phyloP scores from a whole-genome alignment of 2,113 vertebrate genomes.

The Eretmochelys imbricata region DNA sequence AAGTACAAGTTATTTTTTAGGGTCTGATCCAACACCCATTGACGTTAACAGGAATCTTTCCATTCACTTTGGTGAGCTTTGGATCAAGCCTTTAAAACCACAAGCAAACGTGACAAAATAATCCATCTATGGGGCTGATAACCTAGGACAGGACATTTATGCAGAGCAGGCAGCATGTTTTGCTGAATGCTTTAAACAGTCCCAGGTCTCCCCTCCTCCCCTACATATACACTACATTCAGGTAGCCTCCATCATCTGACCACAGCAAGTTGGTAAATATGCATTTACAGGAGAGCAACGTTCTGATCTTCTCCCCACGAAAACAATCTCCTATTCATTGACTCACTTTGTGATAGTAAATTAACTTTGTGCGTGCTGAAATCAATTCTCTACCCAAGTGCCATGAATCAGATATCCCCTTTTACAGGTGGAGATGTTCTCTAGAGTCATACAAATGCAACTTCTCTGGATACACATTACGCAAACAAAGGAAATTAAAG shows the following conservation, averaged over 20 bases:
- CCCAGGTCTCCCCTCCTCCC: accelerated
- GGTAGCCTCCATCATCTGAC: not conserved
- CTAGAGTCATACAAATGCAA: not conserved
- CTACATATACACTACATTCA: not conserved
- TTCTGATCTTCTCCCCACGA: not conserved
- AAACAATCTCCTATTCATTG: accelerated
- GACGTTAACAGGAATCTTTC: not conserved
- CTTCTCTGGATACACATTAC: not conserved
- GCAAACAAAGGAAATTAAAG: too few species aligned
- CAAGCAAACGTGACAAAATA: not conserved
- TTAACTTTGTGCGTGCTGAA: not conserved
- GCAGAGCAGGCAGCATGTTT: not conserved
- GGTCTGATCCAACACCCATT: not conserved
- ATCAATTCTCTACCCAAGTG: not conserved
- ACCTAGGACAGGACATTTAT: not conserved
- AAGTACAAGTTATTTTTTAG: not conserved
- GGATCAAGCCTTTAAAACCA: not conserved
- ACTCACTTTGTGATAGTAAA: not conserved
- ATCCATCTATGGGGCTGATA: not conserved
- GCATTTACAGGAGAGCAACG: not conserved
- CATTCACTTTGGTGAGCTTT: not conserved
- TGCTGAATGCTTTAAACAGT: not conserved
- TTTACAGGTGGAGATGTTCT: not conserved
- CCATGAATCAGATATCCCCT: not conserved
- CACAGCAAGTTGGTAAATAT: not conserved